Percentiles rank a stretch among this genome's conserved stretches.
Evolutionary conservation across 2,797 vertebrate genomes (phyloP).

Genomic region (Thripadectes ignobilis): DNA sequence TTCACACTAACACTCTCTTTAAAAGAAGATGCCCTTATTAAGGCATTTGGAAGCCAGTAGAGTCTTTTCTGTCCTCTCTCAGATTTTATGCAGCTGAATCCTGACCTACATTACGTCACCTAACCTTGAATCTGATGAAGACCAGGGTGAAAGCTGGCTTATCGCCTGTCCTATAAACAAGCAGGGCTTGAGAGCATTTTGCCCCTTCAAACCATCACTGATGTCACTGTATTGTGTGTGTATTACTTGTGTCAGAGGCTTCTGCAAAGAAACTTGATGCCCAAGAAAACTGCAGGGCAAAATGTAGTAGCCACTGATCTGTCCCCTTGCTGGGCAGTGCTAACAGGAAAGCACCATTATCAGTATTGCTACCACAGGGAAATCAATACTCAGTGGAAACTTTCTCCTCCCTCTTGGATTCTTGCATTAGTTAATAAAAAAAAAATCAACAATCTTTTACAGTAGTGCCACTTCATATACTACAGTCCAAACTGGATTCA

Average conservation of each 20-base stretch:
- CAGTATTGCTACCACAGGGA: too few relatives aligned
- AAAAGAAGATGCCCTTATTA: slow-evolving; percentile 68
- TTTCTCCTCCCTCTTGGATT: background rate
- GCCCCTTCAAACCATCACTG: background rate
- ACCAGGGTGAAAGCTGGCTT: slow-evolving; percentile 50
- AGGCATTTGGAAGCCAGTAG: slow-evolving; percentile 51
- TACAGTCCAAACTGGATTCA: background rate
- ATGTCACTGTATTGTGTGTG: background rate
- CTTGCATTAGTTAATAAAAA: background rate
- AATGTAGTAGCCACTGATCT: background rate
- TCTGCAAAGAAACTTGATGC: background rate
- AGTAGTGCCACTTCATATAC: background rate
- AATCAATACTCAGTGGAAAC: background rate
- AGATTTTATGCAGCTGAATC: slow-evolving; percentile 34
- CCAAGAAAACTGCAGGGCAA: background rate
- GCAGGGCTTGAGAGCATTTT: background rate
- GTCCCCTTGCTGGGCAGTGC: background rate
- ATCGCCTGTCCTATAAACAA: slow-evolving; percentile 42
- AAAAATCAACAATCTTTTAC: background rate
- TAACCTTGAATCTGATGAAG: slow-evolving; percentile 40
- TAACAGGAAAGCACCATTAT: background rate
- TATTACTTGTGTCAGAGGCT: background rate
- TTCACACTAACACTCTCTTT: slow-evolving; percentile 10
- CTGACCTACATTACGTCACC: slow-evolving; percentile 22
- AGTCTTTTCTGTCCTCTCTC: slow-evolving; percentile 27